Percentiles rank a stretch among this genome's conserved stretches.
phyloP scores from a whole-genome alignment of 2,797 vertebrate genomes.

The Oreochromis mossambicus region DNA sequence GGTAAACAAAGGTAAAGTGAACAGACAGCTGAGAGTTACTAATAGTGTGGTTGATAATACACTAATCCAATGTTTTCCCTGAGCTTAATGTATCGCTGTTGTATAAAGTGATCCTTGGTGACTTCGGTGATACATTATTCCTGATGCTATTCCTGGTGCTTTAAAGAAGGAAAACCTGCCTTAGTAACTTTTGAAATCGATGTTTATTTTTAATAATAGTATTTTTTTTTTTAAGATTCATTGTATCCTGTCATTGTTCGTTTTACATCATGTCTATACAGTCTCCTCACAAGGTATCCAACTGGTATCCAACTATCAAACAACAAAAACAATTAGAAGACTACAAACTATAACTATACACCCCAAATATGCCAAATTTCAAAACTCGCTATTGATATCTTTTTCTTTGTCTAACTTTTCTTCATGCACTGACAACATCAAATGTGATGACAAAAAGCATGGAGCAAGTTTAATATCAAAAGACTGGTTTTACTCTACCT shows the following conservation, averaged over 20 bases:
- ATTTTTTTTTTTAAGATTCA: neutral
- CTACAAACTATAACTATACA: neutral
- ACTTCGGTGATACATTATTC: neutral
- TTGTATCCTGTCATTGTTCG: neutral
- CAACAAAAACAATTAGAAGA: neutral
- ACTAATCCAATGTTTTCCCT: neutral
- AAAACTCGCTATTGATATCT: too few species aligned
- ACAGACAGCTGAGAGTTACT: neutral
- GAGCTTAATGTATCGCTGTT: neutral
- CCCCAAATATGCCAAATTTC: neutral
- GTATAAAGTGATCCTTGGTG: neutral
- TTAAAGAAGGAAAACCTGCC: neutral
- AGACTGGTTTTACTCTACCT: too few species aligned
- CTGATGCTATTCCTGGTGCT: neutral
- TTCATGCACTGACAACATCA: too few species aligned
- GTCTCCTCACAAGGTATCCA: neutral
- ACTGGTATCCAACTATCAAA: neutral
- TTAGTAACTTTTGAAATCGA: neutral
- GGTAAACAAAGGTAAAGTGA: neutral
- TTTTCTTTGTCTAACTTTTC: too few species aligned
- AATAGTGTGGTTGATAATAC: neutral
- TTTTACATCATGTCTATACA: neutral
- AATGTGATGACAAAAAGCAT: too few species aligned
- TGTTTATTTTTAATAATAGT: neutral
- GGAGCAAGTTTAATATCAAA: too few species aligned